Conservation (phyloP, 2,888 invertebrate species). For the Imbricaverruca yamaguchii region DNA sequence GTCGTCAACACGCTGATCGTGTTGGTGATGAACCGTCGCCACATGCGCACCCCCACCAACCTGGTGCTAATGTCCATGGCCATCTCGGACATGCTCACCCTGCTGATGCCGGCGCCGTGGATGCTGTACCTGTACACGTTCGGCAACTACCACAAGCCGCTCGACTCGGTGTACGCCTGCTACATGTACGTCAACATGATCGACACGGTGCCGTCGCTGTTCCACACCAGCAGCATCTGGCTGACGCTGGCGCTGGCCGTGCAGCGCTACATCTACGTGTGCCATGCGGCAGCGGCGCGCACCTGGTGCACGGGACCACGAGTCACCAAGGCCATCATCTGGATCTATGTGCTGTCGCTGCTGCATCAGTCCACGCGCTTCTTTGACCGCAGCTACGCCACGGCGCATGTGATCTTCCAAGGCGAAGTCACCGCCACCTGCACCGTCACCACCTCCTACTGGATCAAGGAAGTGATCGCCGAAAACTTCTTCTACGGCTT, state of each 20-base stretch:
- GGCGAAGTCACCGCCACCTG: neutral
- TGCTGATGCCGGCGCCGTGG: conserved; percentile 82
- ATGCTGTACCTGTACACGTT: conserved; percentile 87
- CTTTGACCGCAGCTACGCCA: conserved; percentile 27
- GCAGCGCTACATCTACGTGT: conserved; percentile 90
- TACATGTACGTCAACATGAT: conserved; percentile 56
- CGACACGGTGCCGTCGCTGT: conserved; percentile 71
- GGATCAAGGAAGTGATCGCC: no score
- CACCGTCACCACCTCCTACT: no score
- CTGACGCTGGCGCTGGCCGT: conserved; percentile 80
- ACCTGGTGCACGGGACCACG: conserved; percentile 59
- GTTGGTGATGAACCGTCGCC: conserved; percentile 75
- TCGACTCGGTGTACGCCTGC: conserved; percentile 66
- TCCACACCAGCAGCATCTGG: conserved; percentile 92
- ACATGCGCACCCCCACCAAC: conserved; percentile 88
- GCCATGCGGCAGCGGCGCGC: conserved; percentile 79
- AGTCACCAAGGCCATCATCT: conserved; percentile 67
- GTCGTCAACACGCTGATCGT: conserved; percentile 85
- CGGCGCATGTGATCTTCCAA: neutral
- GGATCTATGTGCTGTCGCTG: conserved; percentile 68
- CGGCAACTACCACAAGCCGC: conserved; percentile 73
- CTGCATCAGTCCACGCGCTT: conserved; percentile 72
- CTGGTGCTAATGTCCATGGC: conserved; percentile 94
- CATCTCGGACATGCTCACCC: conserved; percentile 86
- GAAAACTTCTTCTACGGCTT: conserved; percentile 70